These are phyloP conservation scores for Hypotaenidia okinawae DNA, from an alignment of 2,797 vertebrate species.

Conservation along the genomic window DNA sequence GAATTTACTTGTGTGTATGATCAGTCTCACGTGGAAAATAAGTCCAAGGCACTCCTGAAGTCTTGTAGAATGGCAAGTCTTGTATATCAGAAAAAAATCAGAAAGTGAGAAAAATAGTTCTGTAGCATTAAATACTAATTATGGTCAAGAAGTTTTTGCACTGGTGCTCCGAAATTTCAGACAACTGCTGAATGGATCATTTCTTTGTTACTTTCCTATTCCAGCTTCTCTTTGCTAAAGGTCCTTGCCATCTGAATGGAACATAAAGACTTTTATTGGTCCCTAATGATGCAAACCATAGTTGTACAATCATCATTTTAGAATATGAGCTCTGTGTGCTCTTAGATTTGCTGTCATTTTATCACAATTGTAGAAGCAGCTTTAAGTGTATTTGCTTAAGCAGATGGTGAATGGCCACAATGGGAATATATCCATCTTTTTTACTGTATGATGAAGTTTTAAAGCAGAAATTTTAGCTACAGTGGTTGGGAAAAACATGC, in stretches of 20 bases:
- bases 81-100: neutral
- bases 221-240: constrained; percentile 55
- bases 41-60: neutral
- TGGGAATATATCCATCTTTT: constrained; percentile 68
- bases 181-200: constrained; percentile 49
- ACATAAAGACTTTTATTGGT: constrained; percentile 72
- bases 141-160: constrained; percentile 38
- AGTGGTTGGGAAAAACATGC: constrained; percentile 38
- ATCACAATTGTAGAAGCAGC: constrained; percentile 66
- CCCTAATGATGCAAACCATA: constrained; percentile 65
- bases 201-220: constrained; percentile 65
- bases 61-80: neutral
- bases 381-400: constrained; percentile 77
- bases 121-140: constrained; percentile 47
- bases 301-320: constrained; percentile 70
- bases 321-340: constrained; percentile 57
- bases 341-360: constrained; percentile 61
- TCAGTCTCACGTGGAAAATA: constrained; percentile 1
- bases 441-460: constrained; percentile 71
- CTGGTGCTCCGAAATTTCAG: constrained; percentile 61
- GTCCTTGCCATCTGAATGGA: constrained; percentile 39
- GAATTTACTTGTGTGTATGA: neutral
- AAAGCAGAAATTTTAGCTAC: constrained; percentile 56
- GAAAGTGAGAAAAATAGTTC: constrained; percentile 17
- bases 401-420: constrained; percentile 72